These are phyloP conservation scores for Danio kyathit DNA, from an alignment of 2,797 vertebrate genomes.

Conservation along the genomic window DNA sequence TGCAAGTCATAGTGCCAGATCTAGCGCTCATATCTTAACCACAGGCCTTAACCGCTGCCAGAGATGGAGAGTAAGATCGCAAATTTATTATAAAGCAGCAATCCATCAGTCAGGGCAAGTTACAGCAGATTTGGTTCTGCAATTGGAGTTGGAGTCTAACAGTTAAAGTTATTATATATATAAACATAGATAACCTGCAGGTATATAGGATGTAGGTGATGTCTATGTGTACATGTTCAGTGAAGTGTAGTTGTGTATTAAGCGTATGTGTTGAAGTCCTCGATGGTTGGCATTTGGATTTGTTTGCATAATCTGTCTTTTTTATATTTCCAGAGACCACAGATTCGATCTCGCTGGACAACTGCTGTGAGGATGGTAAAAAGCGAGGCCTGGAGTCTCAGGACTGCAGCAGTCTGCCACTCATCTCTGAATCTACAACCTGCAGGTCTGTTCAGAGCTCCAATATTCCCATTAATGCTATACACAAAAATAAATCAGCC, in stretches of 20 bases:
- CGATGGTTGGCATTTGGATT: not conserved
- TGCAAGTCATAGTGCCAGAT: not conserved
- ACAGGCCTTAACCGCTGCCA: conserved; percentile 2
- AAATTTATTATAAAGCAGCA: not conserved
- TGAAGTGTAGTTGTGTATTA: too few relatives aligned
- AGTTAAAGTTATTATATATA: too few relatives aligned
- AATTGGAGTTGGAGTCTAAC: not conserved
- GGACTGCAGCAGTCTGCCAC: conserved; percentile 82
- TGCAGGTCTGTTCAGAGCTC: conserved; percentile 84
- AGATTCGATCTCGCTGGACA: conserved; percentile 79
- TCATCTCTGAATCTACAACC: conserved; percentile 80
- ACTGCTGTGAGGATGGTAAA: conserved; percentile 90
- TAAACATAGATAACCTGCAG: too few relatives aligned
- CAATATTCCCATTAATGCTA: not conserved
- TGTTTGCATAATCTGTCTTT: not conserved
- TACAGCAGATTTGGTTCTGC: conserved; percentile 20
- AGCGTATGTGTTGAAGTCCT: too few relatives aligned
- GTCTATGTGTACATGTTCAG: too few relatives aligned
- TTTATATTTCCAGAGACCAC: conserved; percentile 59
- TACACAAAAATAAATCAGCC: not conserved
- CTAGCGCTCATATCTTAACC: not conserved
- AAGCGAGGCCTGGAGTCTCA: conserved; percentile 79
- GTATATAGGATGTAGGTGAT: too few relatives aligned
- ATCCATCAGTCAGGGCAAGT: conserved; percentile 24
- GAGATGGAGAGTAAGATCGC: not conserved